A percentile compares a stretch with the other conserved stretches of the same genome.
Evolutionary conservation across 2,888 invertebrate genomes (phyloP).

Genomic region (Helobdella robusta): DNA sequence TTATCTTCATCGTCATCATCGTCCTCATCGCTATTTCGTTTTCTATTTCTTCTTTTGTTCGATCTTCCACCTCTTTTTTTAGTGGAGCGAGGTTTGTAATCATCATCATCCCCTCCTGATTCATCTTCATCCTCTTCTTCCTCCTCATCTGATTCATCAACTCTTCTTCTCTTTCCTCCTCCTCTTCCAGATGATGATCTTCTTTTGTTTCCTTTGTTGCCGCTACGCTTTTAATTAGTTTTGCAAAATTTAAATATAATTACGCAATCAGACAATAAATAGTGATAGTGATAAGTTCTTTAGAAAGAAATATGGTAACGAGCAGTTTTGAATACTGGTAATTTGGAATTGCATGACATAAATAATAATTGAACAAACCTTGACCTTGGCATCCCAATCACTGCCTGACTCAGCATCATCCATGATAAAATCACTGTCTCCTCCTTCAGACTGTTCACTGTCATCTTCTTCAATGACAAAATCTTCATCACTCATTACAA

Average conservation of each 20-base stretch:
- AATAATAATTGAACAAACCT: no score
- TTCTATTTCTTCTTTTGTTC: conserved; percentile 13
- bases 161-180: not conserved
- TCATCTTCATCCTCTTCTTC: conserved; percentile 11
- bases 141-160: conserved; percentile 4
- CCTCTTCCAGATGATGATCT: conserved; percentile 9
- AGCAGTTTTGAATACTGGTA: no score
- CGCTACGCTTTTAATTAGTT: no score
- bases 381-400: conserved; percentile 41
- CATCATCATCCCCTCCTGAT: conserved; percentile 14
- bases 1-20: conserved; percentile 1
- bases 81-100: conserved; percentile 13
- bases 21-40: not conserved
- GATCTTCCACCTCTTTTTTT: not conserved
- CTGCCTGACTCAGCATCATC: conserved; percentile 43
- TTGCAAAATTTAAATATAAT: not conserved
- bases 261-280: not conserved
- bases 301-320: not conserved
- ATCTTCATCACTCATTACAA: conserved; percentile 32
- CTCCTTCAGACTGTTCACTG: conserved; percentile 28
- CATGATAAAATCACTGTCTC: conserved; percentile 44
- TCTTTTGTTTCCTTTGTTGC: no score
- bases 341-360: no score
- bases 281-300: not conserved
- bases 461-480: conserved; percentile 26